A percentile compares a stretch with the other conserved stretches of the same genome.
phyloP scores from a whole-genome alignment of 2,797 vertebrate genomes.

The Urocyon cinereoargenteus region DNA sequence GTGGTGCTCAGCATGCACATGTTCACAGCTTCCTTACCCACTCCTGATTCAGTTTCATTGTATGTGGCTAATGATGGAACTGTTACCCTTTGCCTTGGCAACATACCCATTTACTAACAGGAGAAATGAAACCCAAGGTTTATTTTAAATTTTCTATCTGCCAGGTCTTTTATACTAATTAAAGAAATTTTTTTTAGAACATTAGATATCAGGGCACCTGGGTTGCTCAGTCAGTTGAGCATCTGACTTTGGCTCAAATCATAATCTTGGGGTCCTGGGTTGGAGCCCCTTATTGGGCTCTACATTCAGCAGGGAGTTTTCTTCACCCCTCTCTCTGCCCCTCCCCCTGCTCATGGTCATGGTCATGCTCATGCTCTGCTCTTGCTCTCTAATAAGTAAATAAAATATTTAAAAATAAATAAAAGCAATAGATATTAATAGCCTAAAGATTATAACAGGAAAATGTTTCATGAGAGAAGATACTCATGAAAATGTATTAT shows the following conservation, averaged over 20 bases:
- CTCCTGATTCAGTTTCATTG: background rate
- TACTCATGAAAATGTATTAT: background rate
- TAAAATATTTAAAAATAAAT: background rate
- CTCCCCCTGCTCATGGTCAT: background rate
- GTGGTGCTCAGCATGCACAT: background rate
- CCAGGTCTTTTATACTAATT: slow-evolving; percentile 22
- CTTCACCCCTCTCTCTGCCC: background rate
- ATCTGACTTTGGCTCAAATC: background rate
- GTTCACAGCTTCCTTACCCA: background rate
- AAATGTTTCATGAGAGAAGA: slow-evolving; percentile 19
- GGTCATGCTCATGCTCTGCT: too few relatives aligned
- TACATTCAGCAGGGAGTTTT: background rate
- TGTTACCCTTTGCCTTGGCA: slow-evolving; percentile 65
- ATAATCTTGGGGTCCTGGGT: background rate
- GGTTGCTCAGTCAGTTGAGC: background rate
- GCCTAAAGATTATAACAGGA: slow-evolving; percentile 38
- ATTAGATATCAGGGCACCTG: background rate
- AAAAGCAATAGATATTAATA: slow-evolving; percentile 56
- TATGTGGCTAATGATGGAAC: slow-evolving; percentile 41
- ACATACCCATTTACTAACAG: slow-evolving; percentile 44
- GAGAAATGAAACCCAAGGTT: slow-evolving; percentile 39
- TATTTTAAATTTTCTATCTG: slow-evolving; percentile 57
- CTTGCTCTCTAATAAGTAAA: background rate
- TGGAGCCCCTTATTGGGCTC: background rate
- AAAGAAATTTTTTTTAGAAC: slow-evolving; percentile 25